Conservation (phyloP, 2,888 invertebrate genomes). For the Leuctra nigra region DNA sequence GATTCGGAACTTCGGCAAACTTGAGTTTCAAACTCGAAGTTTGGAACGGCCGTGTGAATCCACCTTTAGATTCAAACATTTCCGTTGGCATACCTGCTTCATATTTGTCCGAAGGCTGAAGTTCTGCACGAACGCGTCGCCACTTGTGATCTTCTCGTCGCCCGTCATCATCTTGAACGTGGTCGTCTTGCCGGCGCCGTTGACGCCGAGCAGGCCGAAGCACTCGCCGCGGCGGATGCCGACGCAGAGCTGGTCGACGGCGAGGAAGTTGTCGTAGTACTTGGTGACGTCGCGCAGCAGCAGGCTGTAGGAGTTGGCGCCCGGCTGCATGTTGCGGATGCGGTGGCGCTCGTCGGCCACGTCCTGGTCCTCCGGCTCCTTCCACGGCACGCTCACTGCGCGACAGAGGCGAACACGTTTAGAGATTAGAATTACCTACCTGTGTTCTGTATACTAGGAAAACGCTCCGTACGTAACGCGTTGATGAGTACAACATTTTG, state of each 20-base stretch:
- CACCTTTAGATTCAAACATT: too few relatives aligned
- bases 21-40: too few relatives aligned
- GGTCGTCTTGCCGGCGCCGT: constrained; percentile 82
- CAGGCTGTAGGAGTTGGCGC: constrained; percentile 26
- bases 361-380: constrained; percentile 31
- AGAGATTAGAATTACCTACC: too few relatives aligned
- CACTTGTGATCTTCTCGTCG: constrained; percentile 62
- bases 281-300: constrained; percentile 52
- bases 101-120: constrained; percentile 37
- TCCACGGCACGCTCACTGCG: too few relatives aligned
- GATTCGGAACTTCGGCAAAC: too few relatives aligned
- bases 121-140: constrained; percentile 62
- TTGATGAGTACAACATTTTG: too few relatives aligned
- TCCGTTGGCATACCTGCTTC: constrained; percentile 33
- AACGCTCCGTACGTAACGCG: too few relatives aligned
- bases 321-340: constrained; percentile 29
- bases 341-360: constrained; percentile 31
- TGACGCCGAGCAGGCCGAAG: constrained; percentile 75
- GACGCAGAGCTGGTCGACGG: constrained; percentile 63
- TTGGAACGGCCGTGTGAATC: too few relatives aligned
- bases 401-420: too few relatives aligned
- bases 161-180: constrained; percentile 90
- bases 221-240: constrained; percentile 68
- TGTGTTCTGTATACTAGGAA: too few relatives aligned
- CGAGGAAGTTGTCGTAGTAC: constrained; percentile 63